Percentiles rank a stretch among this genome's conserved stretches.
Evolutionary conservation across 2,888 invertebrate species (phyloP).

Genomic region (Amphipyra berbera): DNA sequence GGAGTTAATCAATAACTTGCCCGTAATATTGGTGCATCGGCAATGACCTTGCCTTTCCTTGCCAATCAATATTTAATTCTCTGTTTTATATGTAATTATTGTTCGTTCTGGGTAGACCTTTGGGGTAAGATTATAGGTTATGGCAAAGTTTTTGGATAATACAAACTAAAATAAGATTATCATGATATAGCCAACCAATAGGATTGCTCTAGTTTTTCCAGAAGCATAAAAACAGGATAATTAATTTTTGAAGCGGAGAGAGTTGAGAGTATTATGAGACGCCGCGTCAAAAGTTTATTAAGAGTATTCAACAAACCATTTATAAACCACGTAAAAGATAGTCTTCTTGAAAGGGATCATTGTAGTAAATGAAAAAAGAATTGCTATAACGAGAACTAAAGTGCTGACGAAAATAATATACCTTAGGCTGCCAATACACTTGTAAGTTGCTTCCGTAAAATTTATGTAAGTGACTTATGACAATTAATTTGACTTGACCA

Average conservation of each 20-base stretch:
- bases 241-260: no score
- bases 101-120: not conserved
- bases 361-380: not conserved
- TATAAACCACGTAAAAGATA: not conserved
- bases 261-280: no score
- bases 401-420: slow-evolving; percentile 13
- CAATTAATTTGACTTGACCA: no score
- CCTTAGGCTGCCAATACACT: no score
- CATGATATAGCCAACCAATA: no score
- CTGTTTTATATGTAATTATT: slow-evolving; percentile 7
- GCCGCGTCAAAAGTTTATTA: no score
- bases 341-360: not conserved
- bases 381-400: slow-evolving; percentile 7
- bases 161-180: no score
- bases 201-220: no score
- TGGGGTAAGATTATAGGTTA: slow-evolving; percentile 3
- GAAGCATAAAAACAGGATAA: no score
- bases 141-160: not conserved
- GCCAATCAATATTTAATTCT: slow-evolving; percentile 8
- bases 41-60: slow-evolving; percentile 11
- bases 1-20: slow-evolving; percentile 11
- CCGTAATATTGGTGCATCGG: slow-evolving; percentile 12
- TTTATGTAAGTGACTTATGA: no score
- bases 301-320: not conserved
- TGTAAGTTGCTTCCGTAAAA: no score